These are phyloP conservation scores for Gonioctena quinquepunctata DNA, from an alignment of 1,140 invertebrate genomes.

Conservation along the genomic window DNA sequence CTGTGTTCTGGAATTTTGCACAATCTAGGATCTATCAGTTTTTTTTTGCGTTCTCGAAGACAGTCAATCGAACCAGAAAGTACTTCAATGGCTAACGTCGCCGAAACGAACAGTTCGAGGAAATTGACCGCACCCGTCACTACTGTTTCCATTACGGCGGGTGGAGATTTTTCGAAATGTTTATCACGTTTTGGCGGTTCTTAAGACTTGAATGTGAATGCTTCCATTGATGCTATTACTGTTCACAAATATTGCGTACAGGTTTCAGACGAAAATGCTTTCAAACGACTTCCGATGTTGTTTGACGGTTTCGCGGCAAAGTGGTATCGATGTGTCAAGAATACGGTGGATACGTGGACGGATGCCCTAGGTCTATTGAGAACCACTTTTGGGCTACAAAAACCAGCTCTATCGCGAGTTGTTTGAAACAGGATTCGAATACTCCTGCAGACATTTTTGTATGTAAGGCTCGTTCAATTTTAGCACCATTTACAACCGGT, in stretches of 20 bases:
- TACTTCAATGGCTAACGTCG: too few species aligned
- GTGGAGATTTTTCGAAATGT: too few species aligned
- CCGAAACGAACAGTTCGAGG: too few species aligned
- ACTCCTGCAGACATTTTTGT: slow-evolving; percentile 23
- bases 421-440: slow-evolving; percentile 7
- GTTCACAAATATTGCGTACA: slow-evolving; percentile 6
- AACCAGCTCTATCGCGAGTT: slow-evolving; percentile 13
- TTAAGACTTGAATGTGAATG: neutral
- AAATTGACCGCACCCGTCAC: too few species aligned
- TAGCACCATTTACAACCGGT: neutral
- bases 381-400: slow-evolving; percentile 7
- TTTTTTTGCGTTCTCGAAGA: too few species aligned
- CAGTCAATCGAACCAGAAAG: too few species aligned
- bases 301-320: slow-evolving; percentile 13
- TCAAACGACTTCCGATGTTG: slow-evolving; percentile 13
- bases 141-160: too few species aligned
- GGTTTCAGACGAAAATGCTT: slow-evolving; percentile 12
- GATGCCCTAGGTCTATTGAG: slow-evolving; percentile 7
- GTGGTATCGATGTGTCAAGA: slow-evolving; percentile 20
- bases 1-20: too few species aligned
- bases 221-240: slow-evolving; percentile 13
- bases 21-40: too few species aligned
- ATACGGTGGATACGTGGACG: neutral
- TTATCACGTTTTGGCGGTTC: slow-evolving; percentile 1
- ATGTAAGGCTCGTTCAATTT: slow-evolving; percentile 19